Conservation (phyloP, 2,113 vertebrate species). For the Notechis scutatus region DNA sequence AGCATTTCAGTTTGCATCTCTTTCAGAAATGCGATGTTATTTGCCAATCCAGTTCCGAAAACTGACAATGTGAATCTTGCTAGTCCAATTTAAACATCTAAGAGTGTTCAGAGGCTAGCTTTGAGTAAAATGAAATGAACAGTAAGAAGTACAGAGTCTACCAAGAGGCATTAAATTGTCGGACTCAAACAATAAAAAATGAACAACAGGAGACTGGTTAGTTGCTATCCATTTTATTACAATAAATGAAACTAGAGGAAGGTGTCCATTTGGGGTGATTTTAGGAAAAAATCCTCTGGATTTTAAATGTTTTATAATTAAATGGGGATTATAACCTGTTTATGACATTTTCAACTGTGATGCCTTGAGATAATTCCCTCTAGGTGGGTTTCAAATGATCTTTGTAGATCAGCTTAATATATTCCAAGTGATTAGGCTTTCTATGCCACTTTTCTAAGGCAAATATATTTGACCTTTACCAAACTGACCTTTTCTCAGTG, state of each 20-base stretch:
- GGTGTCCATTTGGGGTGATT: slow-evolving; percentile 4
- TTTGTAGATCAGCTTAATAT: not conserved
- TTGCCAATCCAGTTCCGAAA: slow-evolving; percentile 58
- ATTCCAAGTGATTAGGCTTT: slow-evolving; percentile 13
- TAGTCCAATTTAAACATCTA: slow-evolving; percentile 53
- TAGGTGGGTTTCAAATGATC: slow-evolving; percentile 15
- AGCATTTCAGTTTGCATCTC: slow-evolving; percentile 21
- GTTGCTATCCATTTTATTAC: not conserved
- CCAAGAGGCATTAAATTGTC: slow-evolving; percentile 3
- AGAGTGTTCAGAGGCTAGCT: not conserved
- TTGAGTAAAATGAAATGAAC: slow-evolving; percentile 4
- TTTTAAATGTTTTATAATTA: slow-evolving; percentile 8
- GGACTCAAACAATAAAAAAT: not conserved
- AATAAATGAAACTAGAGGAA: not conserved
- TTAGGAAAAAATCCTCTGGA: not conserved
- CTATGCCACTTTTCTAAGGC: slow-evolving; percentile 3
- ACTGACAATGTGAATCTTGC: slow-evolving; percentile 50
- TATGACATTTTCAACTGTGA: slow-evolving; percentile 12
- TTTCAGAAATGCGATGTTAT: slow-evolving; percentile 29
- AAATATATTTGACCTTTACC: not conserved
- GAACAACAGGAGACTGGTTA: not conserved
- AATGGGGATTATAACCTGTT: slow-evolving; percentile 4
- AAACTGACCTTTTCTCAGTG: slow-evolving; percentile 35
- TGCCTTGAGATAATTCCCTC: not conserved
- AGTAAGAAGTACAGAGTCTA: not conserved